Evolutionary conservation across 2,797 vertebrate species (phyloP).

Genomic region (Serranus cabrilla): DNA sequence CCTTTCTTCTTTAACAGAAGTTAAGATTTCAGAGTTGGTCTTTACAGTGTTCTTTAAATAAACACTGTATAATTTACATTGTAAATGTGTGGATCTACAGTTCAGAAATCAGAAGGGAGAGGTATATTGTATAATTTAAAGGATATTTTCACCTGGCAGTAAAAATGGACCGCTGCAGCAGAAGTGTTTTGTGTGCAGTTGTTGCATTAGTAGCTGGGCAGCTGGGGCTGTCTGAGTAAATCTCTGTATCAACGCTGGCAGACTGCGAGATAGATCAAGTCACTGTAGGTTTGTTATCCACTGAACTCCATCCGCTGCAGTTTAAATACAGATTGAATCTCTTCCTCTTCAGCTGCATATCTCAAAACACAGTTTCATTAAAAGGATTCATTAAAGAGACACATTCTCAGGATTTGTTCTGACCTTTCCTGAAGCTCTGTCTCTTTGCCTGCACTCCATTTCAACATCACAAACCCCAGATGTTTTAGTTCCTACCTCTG

Average conservation of each 20-base stretch:
- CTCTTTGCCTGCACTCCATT: slow-evolving; percentile 36
- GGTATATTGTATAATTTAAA: neutral
- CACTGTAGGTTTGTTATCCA: slow-evolving; percentile 27
- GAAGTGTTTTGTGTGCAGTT: neutral
- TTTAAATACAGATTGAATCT: slow-evolving; percentile 11
- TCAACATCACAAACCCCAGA: slow-evolving; percentile 55
- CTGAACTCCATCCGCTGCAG: slow-evolving; percentile 2
- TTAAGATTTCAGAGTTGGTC: neutral
- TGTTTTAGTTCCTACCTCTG: slow-evolving; percentile 55
- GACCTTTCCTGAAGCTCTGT: slow-evolving; percentile 22
- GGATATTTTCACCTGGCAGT: neutral
- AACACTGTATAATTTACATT: neutral
- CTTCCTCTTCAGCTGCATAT: neutral
- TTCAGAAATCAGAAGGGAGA: slow-evolving; percentile 2
- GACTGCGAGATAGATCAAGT: slow-evolving; percentile 21
- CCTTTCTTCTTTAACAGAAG: slow-evolving; percentile 2
- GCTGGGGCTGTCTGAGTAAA: slow-evolving; percentile 16
- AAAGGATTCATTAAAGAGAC: slow-evolving; percentile 40
- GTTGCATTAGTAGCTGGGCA: neutral
- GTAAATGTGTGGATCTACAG: neutral
- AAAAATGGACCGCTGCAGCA: neutral
- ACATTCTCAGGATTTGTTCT: slow-evolving; percentile 31
- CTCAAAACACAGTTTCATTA: slow-evolving; percentile 6
- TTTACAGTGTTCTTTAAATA: neutral
- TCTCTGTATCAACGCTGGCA: slow-evolving; percentile 29